phyloP scores from a whole-genome alignment of 2,797 vertebrate genomes.

The Varecia variegata region DNA sequence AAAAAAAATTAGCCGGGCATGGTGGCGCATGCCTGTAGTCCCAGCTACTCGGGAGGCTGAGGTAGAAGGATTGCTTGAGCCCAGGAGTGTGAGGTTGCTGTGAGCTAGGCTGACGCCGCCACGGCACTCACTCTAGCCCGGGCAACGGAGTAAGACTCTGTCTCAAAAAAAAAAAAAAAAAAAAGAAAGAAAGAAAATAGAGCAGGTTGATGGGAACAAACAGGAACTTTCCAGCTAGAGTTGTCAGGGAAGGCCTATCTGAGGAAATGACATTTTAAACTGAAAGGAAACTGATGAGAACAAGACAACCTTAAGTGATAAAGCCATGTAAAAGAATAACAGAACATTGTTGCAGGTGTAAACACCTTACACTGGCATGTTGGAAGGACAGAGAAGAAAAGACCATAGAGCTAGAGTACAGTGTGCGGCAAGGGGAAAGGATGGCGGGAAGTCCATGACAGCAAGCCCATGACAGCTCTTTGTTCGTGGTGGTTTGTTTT shows the following conservation, averaged over 20 bases:
- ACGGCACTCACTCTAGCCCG: too few species aligned
- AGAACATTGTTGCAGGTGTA: background rate
- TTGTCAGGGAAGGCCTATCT: background rate
- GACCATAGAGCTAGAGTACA: background rate
- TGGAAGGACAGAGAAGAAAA: background rate
- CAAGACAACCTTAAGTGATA: background rate
- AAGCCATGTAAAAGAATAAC: background rate
- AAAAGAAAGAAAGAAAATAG: slow-evolving; percentile 32
- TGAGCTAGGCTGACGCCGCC: too few species aligned
- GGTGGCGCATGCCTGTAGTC: too few species aligned
- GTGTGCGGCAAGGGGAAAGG: background rate
- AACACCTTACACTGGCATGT: background rate
- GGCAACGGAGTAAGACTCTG: too few species aligned
- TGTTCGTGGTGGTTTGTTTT: background rate
- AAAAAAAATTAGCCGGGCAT: too few species aligned
- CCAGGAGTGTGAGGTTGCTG: too few species aligned
- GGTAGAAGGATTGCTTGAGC: too few species aligned
- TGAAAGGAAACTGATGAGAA: background rate
- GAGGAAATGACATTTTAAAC: background rate
- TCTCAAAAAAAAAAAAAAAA: too few species aligned
- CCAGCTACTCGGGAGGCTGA: too few species aligned
- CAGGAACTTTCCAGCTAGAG: background rate
- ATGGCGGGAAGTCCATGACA: background rate
- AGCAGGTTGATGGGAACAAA: background rate
- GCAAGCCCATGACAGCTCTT: background rate